Evolutionary conservation across 1,140 invertebrate species (phyloP), one percentile per base, ranked within the genome.

Genomic region (Dreissena rostriformis): DNA sequence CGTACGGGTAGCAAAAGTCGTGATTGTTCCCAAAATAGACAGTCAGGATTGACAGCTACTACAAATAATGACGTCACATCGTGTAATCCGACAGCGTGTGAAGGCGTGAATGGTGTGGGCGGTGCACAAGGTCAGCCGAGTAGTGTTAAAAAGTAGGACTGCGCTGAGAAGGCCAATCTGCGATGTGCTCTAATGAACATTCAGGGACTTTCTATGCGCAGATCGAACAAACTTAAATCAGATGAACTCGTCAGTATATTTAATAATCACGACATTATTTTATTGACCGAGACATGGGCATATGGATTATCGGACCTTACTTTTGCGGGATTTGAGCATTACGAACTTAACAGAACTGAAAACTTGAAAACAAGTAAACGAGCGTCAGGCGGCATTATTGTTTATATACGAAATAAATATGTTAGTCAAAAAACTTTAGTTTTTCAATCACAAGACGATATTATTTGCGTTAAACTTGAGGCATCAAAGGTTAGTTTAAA

Each of bases 211-310:
- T 28, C 19, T 29, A 39, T 29, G 11, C 63, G 49, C 39, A 12
- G 74, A 66, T 65, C 61, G 8, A 76, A 66, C 52, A 76, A 76
- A 65, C 24, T 76, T 5, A 1, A 29, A 26, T 29, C 29, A 2
- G 2, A 19, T 5, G 74, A 76, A 65, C 29, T 76, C 4, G 15
- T 19, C n/a, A 5, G 28, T 7, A 24, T 76, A 0, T 76, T 76
- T 65, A 0, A 29, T 2, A 22, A 28, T 65, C 1, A 26, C 22
- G 72, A 74, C 15, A 55, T 74, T 19, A 26, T 76, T 24, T 26
- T 76, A n/a, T 65, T 76, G 22, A 76, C 24, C 0, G 74, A 76
- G 63, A 63, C 26, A 28, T 76, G 74, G 74, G 65, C 74, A 65
- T 63, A 65, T 76, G 7, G 29, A n/a, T 65, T 76, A 39, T 29